Evolutionary conservation across 2,888 invertebrate species (phyloP), one percentile per base, ranked within the genome.

Genomic region (Andricus curvator): DNA sequence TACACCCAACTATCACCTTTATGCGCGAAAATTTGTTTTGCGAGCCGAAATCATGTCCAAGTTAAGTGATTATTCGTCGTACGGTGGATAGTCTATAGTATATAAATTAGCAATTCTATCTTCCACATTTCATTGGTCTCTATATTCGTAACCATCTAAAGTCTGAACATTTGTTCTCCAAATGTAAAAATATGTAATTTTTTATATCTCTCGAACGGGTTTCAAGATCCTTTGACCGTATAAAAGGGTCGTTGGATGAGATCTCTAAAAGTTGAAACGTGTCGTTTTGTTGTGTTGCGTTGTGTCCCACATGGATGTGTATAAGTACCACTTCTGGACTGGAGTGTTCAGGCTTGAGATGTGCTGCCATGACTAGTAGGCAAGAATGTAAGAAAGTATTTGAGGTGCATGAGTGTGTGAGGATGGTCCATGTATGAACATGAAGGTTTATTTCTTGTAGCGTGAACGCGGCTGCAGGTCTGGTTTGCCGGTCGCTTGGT

Each of bases 401-500:
- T 74, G 33, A 74, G 33, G 33, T 74, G 33, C 9, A 70, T 70
- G 29, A 29, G 51, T 74, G 74, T 70, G 56, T 51, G 51, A 22
- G 33, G n/a, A n/a, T 4, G 51, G 51, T 33, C 51, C 51, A 51
- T 74, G 51, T 74, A 74, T 74, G 51, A 74, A 74, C 74, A 74
- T 56, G 51, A 56, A 74, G 51, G 74, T 37, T 20, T 51, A 70
- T 70, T 74, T 74, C 33, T 74, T 74, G 29, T 29, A 74, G 51
- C 51, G 74, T 74, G 74, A 74, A 74, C 33, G 65, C 79, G 81
- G 33, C 68, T 78, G 83, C 80, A 79, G 83, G 85, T 85, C 84
- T 86, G 85, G 83, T 84, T 86, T 76, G 78, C 81, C 81, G 80
- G 84, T 79, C 83, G 81, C 82, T 84, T 83, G 86, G 89, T 89